These are phyloP conservation scores for Euwallacea fornicatus DNA, from an alignment of 1,140 invertebrate genomes.

Conservation along the genomic window DNA sequence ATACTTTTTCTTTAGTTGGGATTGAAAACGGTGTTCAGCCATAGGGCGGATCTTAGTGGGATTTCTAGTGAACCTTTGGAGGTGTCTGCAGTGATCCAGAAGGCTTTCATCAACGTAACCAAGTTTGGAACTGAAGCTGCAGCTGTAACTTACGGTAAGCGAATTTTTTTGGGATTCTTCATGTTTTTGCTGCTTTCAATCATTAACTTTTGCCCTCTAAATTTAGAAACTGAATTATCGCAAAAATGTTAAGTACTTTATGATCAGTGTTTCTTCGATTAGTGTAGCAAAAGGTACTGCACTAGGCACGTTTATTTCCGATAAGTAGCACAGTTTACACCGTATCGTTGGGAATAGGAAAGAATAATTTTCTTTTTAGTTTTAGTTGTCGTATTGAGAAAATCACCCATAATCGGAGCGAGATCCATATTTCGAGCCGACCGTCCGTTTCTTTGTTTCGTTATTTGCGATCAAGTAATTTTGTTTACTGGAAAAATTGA, in stretches of 20 bases:
- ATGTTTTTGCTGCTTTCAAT: too few species aligned
- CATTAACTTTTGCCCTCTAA: too few species aligned
- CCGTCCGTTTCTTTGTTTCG: conserved; percentile 46
- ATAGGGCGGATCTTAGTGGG: conserved; percentile 58
- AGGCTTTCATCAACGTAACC: conserved; percentile 67
- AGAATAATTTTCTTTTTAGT: neutral
- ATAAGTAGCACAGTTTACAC: too few species aligned
- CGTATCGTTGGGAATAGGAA: too few species aligned
- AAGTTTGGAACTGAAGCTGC: conserved; percentile 70
- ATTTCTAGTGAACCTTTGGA: conserved; percentile 50
- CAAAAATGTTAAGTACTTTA: too few species aligned
- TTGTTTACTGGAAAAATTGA: conserved; percentile 30
- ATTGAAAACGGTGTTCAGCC: conserved; percentile 56
- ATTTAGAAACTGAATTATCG: too few species aligned
- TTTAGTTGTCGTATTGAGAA: conserved; percentile 12
- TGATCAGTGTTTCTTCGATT: too few species aligned
- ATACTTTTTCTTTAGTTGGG: conserved; percentile 54
- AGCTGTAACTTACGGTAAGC: conserved; percentile 61
- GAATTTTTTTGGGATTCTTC: neutral
- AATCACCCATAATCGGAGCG: neutral
- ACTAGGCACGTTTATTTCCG: too few species aligned
- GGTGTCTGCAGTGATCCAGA: conserved; percentile 56
- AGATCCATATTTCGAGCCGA: conserved; percentile 30
- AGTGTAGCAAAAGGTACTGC: too few species aligned
- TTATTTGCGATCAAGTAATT: conserved; percentile 31